Evolutionary conservation across 2,888 invertebrate genomes (phyloP), one percentile per base, ranked within the genome.

Genomic region (Drosophila mimica): DNA sequence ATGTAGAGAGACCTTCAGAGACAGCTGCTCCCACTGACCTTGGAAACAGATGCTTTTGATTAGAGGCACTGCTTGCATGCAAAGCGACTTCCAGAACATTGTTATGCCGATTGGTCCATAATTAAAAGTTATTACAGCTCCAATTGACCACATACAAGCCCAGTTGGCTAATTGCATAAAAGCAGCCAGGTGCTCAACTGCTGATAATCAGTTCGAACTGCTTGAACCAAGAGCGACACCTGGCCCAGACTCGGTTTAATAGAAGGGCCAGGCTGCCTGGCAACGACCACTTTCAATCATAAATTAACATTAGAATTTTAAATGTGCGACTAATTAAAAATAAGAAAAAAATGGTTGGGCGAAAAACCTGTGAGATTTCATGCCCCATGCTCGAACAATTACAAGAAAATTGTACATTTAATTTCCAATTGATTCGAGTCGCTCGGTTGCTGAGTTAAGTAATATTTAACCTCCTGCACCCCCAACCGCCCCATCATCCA

Each of bases 241-340:
- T 91, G 86, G 88, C 89, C 68, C 60, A 82, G 68, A 60, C 58
- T 53, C 60, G 28, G 69, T 48, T 30, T 70, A 69, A 79, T 74
- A 82, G 88, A 91, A 86, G 89, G 90, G 84, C 88, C 59, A 36
- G 34, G 31, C 58, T 71, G 58, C 34, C 33, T 60, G 36, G 53
- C 64, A 70, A 66, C 67, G 59, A 79, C 88, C 71, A 82, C 86
- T 89, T 86, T 86, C 86, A 84, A 91, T 76, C 88, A 90, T 89
- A 89, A 91, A 90, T 86, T 82, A 88, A 72, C 71, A 89, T 87
- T 87, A 88, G 90, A 88, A 87, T 87, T 91, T 89, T 78, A 91
- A 87, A 87, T 87, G 74, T 77, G 66, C 65, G 61, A 71, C 79
- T 84, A 88, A 91, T 91, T 88, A 87, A 75, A 76, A 60, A 62